Evolutionary conservation across 2,888 invertebrate genomes (phyloP), one percentile per base, ranked within the genome.

Genomic region (Dolichopus griseipennis): DNA sequence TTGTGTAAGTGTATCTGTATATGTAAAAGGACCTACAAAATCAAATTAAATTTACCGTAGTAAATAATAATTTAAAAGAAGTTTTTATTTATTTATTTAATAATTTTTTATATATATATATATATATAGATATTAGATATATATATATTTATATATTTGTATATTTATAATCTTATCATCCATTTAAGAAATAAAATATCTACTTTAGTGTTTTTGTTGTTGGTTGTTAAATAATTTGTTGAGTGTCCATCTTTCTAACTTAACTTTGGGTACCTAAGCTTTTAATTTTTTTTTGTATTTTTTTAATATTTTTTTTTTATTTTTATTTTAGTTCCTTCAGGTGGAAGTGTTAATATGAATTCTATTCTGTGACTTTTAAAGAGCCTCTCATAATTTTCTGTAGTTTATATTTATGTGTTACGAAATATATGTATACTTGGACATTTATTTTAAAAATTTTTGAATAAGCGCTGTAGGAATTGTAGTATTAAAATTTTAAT

Each of bases 341-440:
- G 52, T 52, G n/a, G 52, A 52, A 52, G 52, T 52, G 52, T 52
- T 52, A 52, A 52, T 12, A 52, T 52, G 18, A 52, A 52, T 52
- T 52, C 2, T 18, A 52, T 52, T 52, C 52, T 52, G 6, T 52
- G 52, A 52, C 52, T 52, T 52, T 52, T 52, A 12, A 52, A 52
- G 52, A 52, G 52, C n/a, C 18, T 52, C 52, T 52, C 52, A 52
- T 52, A 52, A 52, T 52, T 52, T 52, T 52, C 15, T 43, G 2
- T 15, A 18, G 18, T 52, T 3, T 15, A 52, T 41, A 41, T 6
- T 41, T n/a, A 6, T 2, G 2, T 52, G 18, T 15, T 18, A 52
- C 15, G 2, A 18, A 52, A 12, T 18, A 52, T 52, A 52, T 52
- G 18, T 15, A 41, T 41, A 6, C 3, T 5, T 27, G 27, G 2